These are phyloP conservation scores for Hetaerina titia DNA, from an alignment of 2,888 invertebrate species.

Conservation along the genomic window DNA sequence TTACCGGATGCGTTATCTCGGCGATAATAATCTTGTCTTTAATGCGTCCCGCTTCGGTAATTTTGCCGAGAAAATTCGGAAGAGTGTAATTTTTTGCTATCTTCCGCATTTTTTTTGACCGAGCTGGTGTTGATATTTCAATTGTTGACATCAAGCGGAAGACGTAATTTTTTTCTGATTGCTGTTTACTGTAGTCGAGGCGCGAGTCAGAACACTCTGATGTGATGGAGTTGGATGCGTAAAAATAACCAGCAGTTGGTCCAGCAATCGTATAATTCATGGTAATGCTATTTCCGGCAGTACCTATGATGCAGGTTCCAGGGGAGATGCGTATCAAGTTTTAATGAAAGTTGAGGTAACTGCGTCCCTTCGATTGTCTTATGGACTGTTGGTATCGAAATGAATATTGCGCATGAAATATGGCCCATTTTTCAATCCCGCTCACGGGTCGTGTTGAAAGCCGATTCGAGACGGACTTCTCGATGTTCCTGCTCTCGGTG, in stretches of 20 bases:
- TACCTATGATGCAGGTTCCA: neutral
- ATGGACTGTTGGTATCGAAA: neutral
- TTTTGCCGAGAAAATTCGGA: neutral
- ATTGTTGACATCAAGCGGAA: neutral
- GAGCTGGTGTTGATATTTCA: neutral
- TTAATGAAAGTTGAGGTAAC: neutral
- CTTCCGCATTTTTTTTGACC: neutral
- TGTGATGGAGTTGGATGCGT: neutral
- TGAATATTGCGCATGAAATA: neutral
- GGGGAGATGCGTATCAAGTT: neutral
- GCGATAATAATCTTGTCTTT: conserved; percentile 38
- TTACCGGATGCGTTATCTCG: neutral
- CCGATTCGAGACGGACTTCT: neutral
- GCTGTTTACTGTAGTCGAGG: neutral
- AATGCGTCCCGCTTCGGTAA: conserved; percentile 31
- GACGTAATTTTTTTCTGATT: neutral
- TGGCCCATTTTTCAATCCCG: neutral
- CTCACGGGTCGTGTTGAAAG: neutral
- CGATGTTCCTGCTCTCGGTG: neutral
- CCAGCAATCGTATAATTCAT: neutral
- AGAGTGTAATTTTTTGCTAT: neutral
- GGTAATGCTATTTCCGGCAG: neutral
- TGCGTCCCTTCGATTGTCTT: neutral
- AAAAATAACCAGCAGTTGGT: neutral
- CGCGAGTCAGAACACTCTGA: neutral